Percentiles rank a stretch among this genome's conserved stretches.
phyloP scores from a whole-genome alignment of 2,797 vertebrate genomes.

The Emydoidea blandingii region DNA sequence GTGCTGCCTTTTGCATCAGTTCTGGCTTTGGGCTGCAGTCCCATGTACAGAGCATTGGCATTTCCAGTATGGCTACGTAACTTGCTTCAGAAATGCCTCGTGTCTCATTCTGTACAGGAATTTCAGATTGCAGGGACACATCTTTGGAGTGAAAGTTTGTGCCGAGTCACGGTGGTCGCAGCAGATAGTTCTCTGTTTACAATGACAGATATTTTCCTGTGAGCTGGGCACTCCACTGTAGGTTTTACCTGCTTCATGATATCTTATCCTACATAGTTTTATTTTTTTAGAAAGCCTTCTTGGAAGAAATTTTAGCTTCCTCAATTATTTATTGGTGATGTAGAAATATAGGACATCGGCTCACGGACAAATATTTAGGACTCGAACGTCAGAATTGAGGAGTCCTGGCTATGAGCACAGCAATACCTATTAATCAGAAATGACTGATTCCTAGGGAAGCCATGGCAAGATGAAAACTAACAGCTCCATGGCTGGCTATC shows the following conservation, averaged over 20 bases:
- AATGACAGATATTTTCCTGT: neutral
- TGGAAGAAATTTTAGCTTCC: neutral
- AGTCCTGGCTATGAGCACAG: neutral
- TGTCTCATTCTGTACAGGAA: slow-evolving; percentile 27
- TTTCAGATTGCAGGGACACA: slow-evolving; percentile 10
- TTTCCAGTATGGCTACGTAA: slow-evolving; percentile 20
- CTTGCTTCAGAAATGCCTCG: slow-evolving; percentile 33
- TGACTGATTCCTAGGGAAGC: neutral
- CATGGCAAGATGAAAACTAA: neutral
- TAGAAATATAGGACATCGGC: neutral
- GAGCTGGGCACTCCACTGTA: neutral
- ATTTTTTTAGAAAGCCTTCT: neutral
- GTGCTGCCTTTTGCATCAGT: neutral
- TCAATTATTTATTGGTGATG: neutral
- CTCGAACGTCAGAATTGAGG: neutral
- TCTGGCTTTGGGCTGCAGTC: slow-evolving; percentile 21
- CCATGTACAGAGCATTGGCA: neutral
- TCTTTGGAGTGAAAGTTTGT: slow-evolving; percentile 9
- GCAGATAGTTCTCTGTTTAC: neutral
- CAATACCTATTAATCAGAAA: slow-evolving; percentile 14
- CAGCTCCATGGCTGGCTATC: neutral
- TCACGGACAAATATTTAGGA: neutral
- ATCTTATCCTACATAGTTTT: neutral
- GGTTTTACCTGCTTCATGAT: neutral
- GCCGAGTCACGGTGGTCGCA: neutral